phyloP scores from a whole-genome alignment of 2,113 vertebrate genomes.

The Entomyzon cyanotis region DNA sequence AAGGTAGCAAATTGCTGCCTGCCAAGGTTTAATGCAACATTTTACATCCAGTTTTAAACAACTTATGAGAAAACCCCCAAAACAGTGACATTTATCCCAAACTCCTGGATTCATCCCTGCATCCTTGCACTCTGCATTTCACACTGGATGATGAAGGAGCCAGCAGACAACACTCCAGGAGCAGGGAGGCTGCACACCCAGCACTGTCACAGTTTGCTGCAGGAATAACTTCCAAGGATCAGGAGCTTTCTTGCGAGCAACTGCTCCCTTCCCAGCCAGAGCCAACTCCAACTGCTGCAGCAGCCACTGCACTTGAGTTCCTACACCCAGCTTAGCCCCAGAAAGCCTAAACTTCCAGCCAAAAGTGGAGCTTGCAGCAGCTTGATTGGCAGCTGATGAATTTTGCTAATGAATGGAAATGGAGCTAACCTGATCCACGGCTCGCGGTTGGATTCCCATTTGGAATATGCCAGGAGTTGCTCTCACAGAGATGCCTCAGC shows the following conservation, averaged over 20 bases:
- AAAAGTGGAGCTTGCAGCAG: background rate
- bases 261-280: background rate
- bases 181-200: background rate
- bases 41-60: background rate
- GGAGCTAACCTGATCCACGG: background rate
- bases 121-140: background rate
- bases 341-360: background rate
- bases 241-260: background rate
- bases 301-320: background rate
- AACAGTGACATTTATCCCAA: background rate
- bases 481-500: background rate
- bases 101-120: background rate
- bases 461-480: background rate
- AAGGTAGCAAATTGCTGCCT: background rate
- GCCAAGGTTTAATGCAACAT: background rate
- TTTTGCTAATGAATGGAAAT: background rate
- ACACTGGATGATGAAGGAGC: rapidly evolving
- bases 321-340: background rate
- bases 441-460: background rate
- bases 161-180: background rate
- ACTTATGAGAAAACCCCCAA: background rate
- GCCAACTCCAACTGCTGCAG: background rate
- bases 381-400: background rate
- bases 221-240: background rate
- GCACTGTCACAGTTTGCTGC: background rate